These are phyloP conservation scores for Calephelis perditalis DNA, from an alignment of 2,888 invertebrate genomes.

Conservation along the genomic window DNA sequence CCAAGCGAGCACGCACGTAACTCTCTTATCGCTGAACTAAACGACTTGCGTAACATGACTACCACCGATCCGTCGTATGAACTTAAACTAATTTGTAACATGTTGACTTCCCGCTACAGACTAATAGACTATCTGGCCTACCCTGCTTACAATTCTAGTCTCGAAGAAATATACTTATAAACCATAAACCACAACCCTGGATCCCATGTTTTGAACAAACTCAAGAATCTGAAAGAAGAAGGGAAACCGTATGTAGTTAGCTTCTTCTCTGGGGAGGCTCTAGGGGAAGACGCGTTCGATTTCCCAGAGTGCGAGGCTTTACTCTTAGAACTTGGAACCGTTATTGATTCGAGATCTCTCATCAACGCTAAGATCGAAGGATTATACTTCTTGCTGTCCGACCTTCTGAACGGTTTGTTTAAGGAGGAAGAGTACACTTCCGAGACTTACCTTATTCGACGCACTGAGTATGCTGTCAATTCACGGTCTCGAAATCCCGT, in stretches of 20 bases:
- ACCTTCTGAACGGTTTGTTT: background rate
- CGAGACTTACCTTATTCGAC: background rate
- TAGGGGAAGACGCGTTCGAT: background rate
- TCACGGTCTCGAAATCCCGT: background rate
- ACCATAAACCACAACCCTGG: background rate
- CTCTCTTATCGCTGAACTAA: too few relatives aligned
- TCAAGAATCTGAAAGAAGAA: background rate
- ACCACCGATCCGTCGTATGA: too few relatives aligned
- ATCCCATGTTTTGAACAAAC: background rate
- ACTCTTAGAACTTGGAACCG: background rate
- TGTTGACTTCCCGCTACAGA: background rate
- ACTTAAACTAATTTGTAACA: background rate
- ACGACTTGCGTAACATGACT: too few relatives aligned
- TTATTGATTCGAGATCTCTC: background rate
- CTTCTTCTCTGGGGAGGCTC: background rate
- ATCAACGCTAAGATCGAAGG: background rate
- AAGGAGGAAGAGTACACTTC: background rate
- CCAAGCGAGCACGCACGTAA: background rate
- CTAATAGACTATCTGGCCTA: background rate
- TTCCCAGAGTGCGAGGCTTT: background rate
- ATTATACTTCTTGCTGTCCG: background rate
- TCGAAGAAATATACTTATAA: background rate
- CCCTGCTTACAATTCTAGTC: background rate
- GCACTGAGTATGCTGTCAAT: background rate
- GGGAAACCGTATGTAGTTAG: background rate